phyloP scores from a whole-genome alignment of 1,140 invertebrate species.

The Anoplophora glabripennis region DNA sequence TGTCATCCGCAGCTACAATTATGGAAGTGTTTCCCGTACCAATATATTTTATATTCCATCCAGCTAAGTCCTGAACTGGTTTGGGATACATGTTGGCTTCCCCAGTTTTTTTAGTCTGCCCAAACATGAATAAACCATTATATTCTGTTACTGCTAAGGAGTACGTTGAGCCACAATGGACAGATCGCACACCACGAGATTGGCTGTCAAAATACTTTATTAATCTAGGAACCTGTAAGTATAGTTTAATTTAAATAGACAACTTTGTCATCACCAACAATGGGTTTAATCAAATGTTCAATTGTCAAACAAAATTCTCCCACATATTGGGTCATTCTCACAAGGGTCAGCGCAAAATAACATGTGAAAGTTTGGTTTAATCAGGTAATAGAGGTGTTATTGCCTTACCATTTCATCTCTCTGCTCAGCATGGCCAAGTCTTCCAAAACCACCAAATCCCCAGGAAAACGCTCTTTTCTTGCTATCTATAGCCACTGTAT shows the following conservation, averaged over 20 bases:
- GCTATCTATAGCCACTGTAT: constrained; percentile 85
- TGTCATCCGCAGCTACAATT: constrained; percentile 85
- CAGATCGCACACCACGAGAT: constrained; percentile 73
- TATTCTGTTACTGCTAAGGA: constrained; percentile 79
- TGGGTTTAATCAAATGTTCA: too few species aligned
- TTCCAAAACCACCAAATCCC: constrained; percentile 92
- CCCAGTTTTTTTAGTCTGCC: constrained; percentile 86
- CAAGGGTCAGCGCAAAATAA: too few species aligned
- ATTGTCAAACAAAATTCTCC: not conserved
- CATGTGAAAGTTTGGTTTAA: too few species aligned
- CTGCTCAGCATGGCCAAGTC: constrained; percentile 87
- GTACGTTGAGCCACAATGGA: constrained; percentile 83
- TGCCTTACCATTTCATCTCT: constrained; percentile 71
- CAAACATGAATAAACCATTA: constrained; percentile 78
- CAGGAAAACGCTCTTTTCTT: constrained; percentile 86
- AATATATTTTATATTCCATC: constrained; percentile 84
- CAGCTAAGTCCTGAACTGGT: constrained; percentile 85
- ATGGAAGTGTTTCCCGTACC: constrained; percentile 79
- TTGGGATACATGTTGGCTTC: constrained; percentile 97
- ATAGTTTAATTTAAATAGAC: constrained; percentile 6
- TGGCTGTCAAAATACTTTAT: constrained; percentile 87
- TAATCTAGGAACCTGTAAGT: constrained; percentile 71
- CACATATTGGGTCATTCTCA: too few species aligned
- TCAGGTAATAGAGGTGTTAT: too few species aligned
- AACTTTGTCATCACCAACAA: not conserved